A percentile compares a stretch with the other conserved stretches of the same genome.
phyloP scores from a whole-genome alignment of 2,113 vertebrate species.

The Dendropsophus ebraccatus region DNA sequence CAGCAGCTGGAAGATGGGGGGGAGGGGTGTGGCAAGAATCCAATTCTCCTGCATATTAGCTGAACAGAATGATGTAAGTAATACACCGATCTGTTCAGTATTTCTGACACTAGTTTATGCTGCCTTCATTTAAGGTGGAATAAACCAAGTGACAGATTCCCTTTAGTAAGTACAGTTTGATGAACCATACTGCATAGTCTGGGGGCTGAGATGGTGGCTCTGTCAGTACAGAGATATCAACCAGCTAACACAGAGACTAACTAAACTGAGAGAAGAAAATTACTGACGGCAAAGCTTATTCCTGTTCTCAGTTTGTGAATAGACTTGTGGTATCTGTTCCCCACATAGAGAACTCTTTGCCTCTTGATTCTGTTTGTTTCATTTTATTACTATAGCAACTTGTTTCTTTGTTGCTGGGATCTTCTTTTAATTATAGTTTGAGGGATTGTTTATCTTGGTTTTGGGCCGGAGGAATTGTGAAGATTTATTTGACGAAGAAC shows the following conservation, averaged over 20 bases:
- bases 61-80: too few species aligned
- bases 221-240: too few species aligned
- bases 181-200: neutral
- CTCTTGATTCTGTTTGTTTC: neutral
- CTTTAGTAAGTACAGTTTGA: too few species aligned
- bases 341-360: neutral
- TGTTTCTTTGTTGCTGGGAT: neutral
- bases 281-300: neutral
- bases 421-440: neutral
- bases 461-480: neutral
- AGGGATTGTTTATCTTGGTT: neutral
- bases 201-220: neutral
- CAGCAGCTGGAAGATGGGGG: too few species aligned
- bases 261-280: neutral
- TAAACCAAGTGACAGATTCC: too few species aligned
- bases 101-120: too few species aligned
- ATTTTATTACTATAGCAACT: slow-evolving; percentile 12
- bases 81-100: too few species aligned
- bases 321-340: neutral
- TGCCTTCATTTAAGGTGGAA: too few species aligned
- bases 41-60: too few species aligned
- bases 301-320: neutral
- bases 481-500: neutral
- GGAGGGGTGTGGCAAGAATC: too few species aligned
- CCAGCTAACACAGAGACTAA: neutral